Base-by-base conservation (phyloP, 2,888 invertebrate species). In the Athetis lepigone region DNA sequence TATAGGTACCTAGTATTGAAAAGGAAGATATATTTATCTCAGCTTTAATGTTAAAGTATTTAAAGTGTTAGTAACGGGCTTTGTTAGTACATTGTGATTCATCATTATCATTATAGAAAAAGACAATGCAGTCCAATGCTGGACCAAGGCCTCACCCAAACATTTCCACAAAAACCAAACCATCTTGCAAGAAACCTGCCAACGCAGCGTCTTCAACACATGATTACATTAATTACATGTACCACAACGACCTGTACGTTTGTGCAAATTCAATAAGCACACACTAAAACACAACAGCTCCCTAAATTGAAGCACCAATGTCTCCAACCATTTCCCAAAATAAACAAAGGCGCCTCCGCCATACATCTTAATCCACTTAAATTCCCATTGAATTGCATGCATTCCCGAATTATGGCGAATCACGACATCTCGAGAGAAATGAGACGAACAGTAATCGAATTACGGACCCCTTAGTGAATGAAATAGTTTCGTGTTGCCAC, bases 291-390 rank as follows among this genome's bases (percentile, higher is more conserved):
- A 42, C 39, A 40, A 21, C 45, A 33, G 25, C 45, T 50, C 33
- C 37, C 46, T n/a, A 64, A 76, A 76, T 54, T 63, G 57, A 71
- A 76, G 46, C 72, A 54, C 37, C 52, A 70, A 70, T 29, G 57
- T 70, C 39, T 50, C 37, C 57, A 13, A 13, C 42, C 57, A 51
- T 29, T 42, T 55, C 19, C 23, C 23, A 52, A 67, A 63, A 71
- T 50, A 81, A 83, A 82, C 82, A 79, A 79, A 70, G 69, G 71
- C 81, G 75, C 76, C 76, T 74, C 60, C 27, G 76, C 85, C 82
- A 90, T 92, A 88, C 86, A 91, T 91, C 90, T 92, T 89, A 90
- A 91, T 92, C 89, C 90, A 89, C 86, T 89, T 89, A 89, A 84
- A 82, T 78, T 89, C 91, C 89, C 81, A 84, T 84, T 84, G 81